Base-by-base conservation (phyloP, 1,140 invertebrate species). In the Calosoma granatense region DNA sequence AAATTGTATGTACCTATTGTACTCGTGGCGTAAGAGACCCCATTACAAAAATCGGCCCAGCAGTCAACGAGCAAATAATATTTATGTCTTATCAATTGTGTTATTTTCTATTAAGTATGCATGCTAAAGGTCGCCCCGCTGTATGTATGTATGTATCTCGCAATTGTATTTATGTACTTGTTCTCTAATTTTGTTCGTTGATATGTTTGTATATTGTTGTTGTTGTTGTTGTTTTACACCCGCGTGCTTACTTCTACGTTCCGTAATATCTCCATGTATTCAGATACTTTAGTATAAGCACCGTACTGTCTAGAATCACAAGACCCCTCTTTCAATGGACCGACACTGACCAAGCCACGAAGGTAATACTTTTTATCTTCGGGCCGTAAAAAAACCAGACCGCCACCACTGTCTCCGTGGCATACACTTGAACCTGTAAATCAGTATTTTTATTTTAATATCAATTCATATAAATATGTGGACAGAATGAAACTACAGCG, bases 371-470 rank as follows among this genome's bases (percentile, higher is more conserved):
- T 43, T 43, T 57, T 60, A 20, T 59, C 12, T 39, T 54, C 26
- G 3, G 11, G 11, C 47, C 63, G 36, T 60, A 47, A 39, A 66
- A 72, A 59, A 43, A 64, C 58, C 2, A 73, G 55, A 12, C 66
- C 70, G 15, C 69, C 65, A 3, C 69, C 69, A 26, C 68, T 69
- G 54, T 72, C 68, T 6, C 65, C 63, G 11, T 68, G 61, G 52
- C 67, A 67, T 0, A 68, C 56, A 51, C 60, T 65, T 9, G 61
- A 63, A 17, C 63, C 67, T 70, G 43, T n/a, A 54, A 56, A 60
- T 19, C 15, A 30, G 14, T 23, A 51, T 15, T 36, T 36, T 36
- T 36, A 9, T 9, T 36, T 36, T 9, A n/a, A 36, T 36, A n/a
- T n/a, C 6, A 36, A 36, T 6, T 36, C 26, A 36, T 9, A 36